Percentiles rank a stretch among this genome's conserved stretches.
phyloP scores from a whole-genome alignment of 2,888 invertebrate species.

The Heliconius sara region DNA sequence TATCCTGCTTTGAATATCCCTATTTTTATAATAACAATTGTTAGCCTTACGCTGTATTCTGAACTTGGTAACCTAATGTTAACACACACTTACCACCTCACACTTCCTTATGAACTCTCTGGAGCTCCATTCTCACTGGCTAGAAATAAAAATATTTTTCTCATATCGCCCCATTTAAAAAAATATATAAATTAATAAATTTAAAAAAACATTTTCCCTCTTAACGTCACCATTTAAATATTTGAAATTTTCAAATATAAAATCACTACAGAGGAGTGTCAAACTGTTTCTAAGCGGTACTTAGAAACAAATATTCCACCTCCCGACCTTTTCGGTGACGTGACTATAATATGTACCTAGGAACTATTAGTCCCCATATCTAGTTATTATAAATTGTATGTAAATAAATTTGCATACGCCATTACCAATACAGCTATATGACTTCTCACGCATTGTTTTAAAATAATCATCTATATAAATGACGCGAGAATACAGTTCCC shows the following conservation, averaged over 20 bases:
- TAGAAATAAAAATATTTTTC: background rate
- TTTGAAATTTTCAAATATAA: background rate
- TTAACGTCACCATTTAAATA: background rate
- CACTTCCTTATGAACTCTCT: no score
- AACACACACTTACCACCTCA: no score
- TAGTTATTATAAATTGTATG: constrained; percentile 8
- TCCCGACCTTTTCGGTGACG: constrained; percentile 14
- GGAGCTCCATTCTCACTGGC: no score
- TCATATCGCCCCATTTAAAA: background rate
- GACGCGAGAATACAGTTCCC: constrained; percentile 36
- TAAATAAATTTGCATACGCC: constrained; percentile 24
- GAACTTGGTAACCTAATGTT: no score
- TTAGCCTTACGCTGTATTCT: no score
- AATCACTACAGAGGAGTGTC: background rate
- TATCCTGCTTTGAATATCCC: background rate
- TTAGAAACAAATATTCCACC: constrained; percentile 6
- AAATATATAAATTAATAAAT: background rate
- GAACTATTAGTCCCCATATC: constrained; percentile 4
- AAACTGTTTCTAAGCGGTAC: background rate
- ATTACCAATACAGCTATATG: constrained; percentile 22
- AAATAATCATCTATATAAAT: constrained; percentile 35
- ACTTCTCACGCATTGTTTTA: constrained; percentile 21
- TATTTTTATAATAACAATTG: no score
- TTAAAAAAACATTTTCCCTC: background rate
- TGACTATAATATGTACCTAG: constrained; percentile 7